These are phyloP conservation scores for Crioceris asparagi DNA, from an alignment of 2,888 invertebrate species.

Conservation along the genomic window DNA sequence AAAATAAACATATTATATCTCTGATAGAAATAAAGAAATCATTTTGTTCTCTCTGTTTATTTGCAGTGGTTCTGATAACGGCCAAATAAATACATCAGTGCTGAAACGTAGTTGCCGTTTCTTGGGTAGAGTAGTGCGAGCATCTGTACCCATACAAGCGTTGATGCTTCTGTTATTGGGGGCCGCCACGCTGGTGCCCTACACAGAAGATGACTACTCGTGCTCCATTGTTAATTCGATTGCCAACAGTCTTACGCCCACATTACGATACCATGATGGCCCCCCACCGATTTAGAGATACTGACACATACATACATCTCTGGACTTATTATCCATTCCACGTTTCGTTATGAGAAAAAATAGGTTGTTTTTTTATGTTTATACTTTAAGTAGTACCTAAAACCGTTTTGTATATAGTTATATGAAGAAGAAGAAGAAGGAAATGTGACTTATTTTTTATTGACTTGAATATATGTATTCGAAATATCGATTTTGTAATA, in stretches of 20 bases:
- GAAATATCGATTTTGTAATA: no score
- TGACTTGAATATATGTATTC: no score
- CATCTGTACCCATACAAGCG: conserved; percentile 90
- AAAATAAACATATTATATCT: no score
- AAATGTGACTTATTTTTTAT: no score
- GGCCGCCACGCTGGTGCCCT: conserved; percentile 84
- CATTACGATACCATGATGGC: conserved; percentile 83
- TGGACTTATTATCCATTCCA: no score
- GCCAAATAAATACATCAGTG: conserved; percentile 48
- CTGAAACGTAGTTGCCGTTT: conserved; percentile 70
- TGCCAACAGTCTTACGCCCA: conserved; percentile 74
- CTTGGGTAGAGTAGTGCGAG: conserved; percentile 80
- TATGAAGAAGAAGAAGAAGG: not conserved
- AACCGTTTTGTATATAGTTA: no score
- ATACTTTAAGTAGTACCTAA: no score
- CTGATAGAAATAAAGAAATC: no score
- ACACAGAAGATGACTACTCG: conserved; percentile 74
- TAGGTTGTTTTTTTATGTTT: no score
- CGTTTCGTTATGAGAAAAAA: no score
- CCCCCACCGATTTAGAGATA: conserved; percentile 70
- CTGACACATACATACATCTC: no score
- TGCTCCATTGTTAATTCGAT: conserved; percentile 79
- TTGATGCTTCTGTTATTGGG: conserved; percentile 86
- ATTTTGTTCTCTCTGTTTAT: conserved; percentile 26
- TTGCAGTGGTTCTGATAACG: conserved; percentile 33